Percentiles rank a stretch among this genome's conserved stretches.
Evolutionary conservation across 2,113 vertebrate species (phyloP).

Genomic region (Passer domesticus): DNA sequence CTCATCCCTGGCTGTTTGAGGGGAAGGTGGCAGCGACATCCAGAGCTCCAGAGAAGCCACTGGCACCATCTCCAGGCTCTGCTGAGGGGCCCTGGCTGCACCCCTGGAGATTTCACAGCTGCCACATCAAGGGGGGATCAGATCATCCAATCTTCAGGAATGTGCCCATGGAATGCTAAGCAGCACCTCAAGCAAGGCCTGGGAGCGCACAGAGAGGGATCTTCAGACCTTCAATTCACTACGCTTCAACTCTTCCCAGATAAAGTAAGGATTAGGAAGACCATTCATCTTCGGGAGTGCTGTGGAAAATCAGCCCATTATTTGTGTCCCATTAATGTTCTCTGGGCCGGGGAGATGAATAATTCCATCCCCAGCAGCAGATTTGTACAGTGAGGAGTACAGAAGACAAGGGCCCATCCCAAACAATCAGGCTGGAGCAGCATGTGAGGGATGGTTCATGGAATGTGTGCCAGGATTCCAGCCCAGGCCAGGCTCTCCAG

Average conservation of each 20-base stretch:
- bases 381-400: not conserved
- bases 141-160: not conserved
- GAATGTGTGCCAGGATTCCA: not conserved
- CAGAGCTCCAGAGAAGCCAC: accelerated
- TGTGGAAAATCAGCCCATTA: conserved; percentile 51
- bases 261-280: conserved; percentile 40
- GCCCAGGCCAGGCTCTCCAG: not conserved
- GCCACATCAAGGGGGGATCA: not conserved
- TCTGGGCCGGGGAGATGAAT: conserved; percentile 54
- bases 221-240: not conserved
- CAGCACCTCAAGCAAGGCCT: not conserved
- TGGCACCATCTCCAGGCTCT: not conserved
- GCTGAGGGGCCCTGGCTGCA: not conserved
- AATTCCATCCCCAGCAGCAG: conserved; percentile 34
- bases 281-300: conserved; percentile 6
- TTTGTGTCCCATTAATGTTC: conserved; percentile 53
- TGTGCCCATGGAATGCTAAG: not conserved
- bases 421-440: not conserved
- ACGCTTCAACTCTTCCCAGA: conserved; percentile 8
- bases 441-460: not conserved
- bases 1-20: not conserved
- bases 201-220: not conserved
- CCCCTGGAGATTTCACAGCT: not conserved
- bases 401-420: not conserved
- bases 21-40: not conserved